These are phyloP conservation scores for Thryonomys swinderianus DNA, from an alignment of 2,113 vertebrate genomes.

Conservation along the genomic window DNA sequence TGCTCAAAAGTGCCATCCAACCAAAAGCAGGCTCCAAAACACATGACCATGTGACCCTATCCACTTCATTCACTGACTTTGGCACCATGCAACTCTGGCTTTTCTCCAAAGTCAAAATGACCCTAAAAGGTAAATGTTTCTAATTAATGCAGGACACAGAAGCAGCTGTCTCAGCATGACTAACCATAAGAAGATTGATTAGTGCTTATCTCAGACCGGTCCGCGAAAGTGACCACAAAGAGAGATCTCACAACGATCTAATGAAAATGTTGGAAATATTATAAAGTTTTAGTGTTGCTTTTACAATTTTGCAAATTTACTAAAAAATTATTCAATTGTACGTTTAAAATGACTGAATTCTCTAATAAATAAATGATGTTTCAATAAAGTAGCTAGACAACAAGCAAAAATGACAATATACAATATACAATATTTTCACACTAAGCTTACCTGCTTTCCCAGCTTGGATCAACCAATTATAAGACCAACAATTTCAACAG, in stretches of 20 bases:
- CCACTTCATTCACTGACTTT: no score
- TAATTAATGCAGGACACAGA: background rate
- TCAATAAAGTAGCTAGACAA: background rate
- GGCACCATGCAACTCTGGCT: background rate
- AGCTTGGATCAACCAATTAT: background rate
- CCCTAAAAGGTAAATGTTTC: background rate
- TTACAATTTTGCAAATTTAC: background rate
- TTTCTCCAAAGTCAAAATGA: background rate
- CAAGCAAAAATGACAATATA: background rate
- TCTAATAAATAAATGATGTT: background rate
- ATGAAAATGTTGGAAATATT: background rate
- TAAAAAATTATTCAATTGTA: background rate
- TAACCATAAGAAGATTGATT: background rate
- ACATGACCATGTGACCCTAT: background rate
- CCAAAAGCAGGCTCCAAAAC: background rate
- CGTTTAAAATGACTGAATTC: background rate
- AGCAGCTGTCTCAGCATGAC: background rate
- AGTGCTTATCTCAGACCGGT: background rate
- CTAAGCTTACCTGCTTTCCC: background rate
- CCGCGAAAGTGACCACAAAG: background rate
- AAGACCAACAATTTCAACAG: background rate
- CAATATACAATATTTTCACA: background rate
- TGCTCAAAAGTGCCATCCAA: background rate
- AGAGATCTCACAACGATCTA: background rate
- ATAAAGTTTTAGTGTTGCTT: background rate